Evolutionary conservation across 2,113 vertebrate species (phyloP), one percentile per base, ranked within the genome.

Genomic region (Microcebus jonahi): DNA sequence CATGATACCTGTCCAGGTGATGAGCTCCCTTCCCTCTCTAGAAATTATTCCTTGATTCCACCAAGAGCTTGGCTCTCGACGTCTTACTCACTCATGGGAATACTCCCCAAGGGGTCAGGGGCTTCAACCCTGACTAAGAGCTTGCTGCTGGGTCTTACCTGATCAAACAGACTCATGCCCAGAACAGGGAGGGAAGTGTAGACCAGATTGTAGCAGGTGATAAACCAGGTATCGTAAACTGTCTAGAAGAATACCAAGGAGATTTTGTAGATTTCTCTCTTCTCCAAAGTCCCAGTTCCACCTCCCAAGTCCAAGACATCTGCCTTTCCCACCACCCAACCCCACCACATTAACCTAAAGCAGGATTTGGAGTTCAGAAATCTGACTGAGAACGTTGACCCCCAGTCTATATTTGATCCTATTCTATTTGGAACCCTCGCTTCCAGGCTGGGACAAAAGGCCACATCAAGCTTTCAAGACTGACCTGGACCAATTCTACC

Each of bases 181-280:
- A 99, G 98, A 91, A 99, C 98, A 0, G 99, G 99, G 17, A 99
- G 99, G 29, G 99, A 99, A 8, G 99, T 99, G 98, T 99, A 99
- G 3, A 99, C 91, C 98, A 99, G 97, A 98, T 99, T 99, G 98
- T 99, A 99, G 88, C 99, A 97, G 0, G 99, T 99, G 97, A 99
- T 99, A 98, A 99, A 99, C 99, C 99, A 99, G 90, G 99, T 99
- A 12, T 99, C 99, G 27, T 99, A 99, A 80, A 99, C 99, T 1
- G 99, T 99, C 99, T 99, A 81, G 36, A 79, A 96, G 94, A 25
- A 96, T 17, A 94, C 90, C 36, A 98, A 80, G 89, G 92, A 94
- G 25, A 91, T 29, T 63, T 93, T 88, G 75, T 45, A 97, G 80
- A 63, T 27, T 71, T 3, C 7, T 76, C 13, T 95, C n/a, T 92